phyloP scores from a whole-genome alignment of 2,113 vertebrate genomes.

The Lepisosteus oculatus region DNA sequence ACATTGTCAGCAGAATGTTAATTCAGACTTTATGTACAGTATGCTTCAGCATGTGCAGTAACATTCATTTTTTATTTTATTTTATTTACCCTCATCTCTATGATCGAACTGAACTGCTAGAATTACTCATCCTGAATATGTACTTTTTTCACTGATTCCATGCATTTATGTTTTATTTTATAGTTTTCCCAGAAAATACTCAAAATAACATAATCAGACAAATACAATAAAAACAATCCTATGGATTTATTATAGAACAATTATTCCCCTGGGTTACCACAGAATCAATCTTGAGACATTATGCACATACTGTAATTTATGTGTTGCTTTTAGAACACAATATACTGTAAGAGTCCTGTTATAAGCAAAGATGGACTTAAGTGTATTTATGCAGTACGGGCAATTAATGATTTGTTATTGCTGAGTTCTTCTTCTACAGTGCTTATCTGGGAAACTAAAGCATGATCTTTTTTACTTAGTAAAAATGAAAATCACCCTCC shows the following conservation, averaged over 20 bases:
- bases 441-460: no score
- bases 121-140: not conserved
- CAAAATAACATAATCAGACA: not conserved
- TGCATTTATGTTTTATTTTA: not conserved
- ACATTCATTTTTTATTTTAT: not conserved
- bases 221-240: not conserved
- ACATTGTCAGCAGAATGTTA: not conserved
- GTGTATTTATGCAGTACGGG: conserved; percentile 5
- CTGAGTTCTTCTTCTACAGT: no score
- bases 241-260: not conserved
- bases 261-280: conserved; percentile 9
- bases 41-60: not conserved
- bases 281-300: conserved; percentile 12
- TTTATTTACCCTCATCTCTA: not conserved
- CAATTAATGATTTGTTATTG: not conserved
- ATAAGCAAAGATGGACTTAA: not conserved
- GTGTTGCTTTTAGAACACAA: not conserved
- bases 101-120: not conserved
- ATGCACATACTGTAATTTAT: conserved; percentile 7
- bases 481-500: no score
- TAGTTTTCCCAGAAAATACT: not conserved
- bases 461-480: no score
- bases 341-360: not conserved
- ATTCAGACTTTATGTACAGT: not conserved
- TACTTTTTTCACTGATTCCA: not conserved